Percentiles rank a stretch among this genome's conserved stretches.
Conservation (phyloP, 2,888 invertebrate species). For the Zaprionus lineosus region DNA sequence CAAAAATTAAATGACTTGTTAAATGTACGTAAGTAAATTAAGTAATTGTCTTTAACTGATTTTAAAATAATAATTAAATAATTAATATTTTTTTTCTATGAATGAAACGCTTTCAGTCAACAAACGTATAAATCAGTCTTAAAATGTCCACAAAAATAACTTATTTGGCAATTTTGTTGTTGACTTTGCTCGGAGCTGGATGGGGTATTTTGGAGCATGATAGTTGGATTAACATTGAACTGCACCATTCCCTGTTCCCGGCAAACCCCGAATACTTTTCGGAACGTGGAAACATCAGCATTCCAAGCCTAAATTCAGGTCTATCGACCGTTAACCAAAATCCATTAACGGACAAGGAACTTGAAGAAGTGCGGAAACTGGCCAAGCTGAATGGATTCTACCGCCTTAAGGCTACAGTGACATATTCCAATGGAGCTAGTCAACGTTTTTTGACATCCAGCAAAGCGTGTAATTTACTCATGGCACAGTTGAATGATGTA, state of each 20-base stretch:
- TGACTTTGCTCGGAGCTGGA: slow-evolving; percentile 34
- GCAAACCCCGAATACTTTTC: slow-evolving; percentile 84
- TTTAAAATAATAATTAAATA: too few relatives aligned
- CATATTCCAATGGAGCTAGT: slow-evolving; percentile 87
- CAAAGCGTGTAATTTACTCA: slow-evolving; percentile 90
- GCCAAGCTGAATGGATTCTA: slow-evolving; percentile 89
- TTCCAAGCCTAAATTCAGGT: slow-evolving; percentile 88
- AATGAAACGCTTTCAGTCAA: background rate
- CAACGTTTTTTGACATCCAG: slow-evolving; percentile 89
- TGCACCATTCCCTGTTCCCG: slow-evolving; percentile 88
- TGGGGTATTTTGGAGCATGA: slow-evolving; percentile 87
- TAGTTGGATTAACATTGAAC: slow-evolving; percentile 88
- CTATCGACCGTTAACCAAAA: slow-evolving; percentile 86
- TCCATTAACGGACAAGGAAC: slow-evolving; percentile 84
- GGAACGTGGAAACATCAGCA: slow-evolving; percentile 87
- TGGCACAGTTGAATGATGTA: slow-evolving; percentile 90
- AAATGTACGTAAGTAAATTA: slow-evolving; percentile 28
- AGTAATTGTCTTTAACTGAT: background rate
- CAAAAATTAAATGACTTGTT: slow-evolving; percentile 40
- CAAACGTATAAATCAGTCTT: background rate
- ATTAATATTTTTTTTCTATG: background rate
- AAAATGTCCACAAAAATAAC: slow-evolving; percentile 25
- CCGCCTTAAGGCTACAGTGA: slow-evolving; percentile 87
- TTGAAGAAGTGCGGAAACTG: slow-evolving; percentile 84
- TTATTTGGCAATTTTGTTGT: slow-evolving; percentile 24